Base-by-base conservation (phyloP, 2,888 invertebrate species). In the Molorchus minor region DNA sequence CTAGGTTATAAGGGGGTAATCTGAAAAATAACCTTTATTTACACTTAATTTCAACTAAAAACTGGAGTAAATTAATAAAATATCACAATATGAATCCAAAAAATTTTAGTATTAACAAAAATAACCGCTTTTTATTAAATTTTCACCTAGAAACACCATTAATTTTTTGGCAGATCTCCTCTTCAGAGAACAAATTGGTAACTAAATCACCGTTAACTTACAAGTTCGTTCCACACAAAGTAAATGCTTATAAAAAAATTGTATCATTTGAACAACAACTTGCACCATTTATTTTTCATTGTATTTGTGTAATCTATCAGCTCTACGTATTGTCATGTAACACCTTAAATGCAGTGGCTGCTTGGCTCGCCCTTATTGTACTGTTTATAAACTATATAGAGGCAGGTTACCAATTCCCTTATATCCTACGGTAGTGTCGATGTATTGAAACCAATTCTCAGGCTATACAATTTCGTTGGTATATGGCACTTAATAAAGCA, bases 281-380 rank as follows among this genome's bases (percentile, higher is more conserved):
- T 79, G 81, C 81, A 81, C 81, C 81, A 80, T 80, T n/a, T n/a
- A n/a, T n/a, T 78, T 56, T 80, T 80, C 80, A 80, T 81, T 80
- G 80, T 80, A 80, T 80, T n/a, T 79, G 77, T 78, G 77, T 71
- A 69, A 72, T 68, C 74, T 77, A 77, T 73, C 72, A 77, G 77
- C 74, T 76, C 80, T 81, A 80, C 75, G 80, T 81, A 81, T 81
- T 81, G 80, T 81, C 81, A 79, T 75, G 71, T 79, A 78, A 79
- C 80, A 78, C 77, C 76, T 77, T 75, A 74, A 75, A 76, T 77
- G 76, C 74, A 76, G 73, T 72, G 76, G 76, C 68, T 64, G 30
- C 56, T 62, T 57, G 30, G 59, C 61, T 62, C 64, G 72, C 70
- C 72, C 61, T 77, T 79, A 79, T 79, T 79, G 79, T 79, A 79